Percentiles rank a stretch among this genome's conserved stretches.
These are phyloP conservation scores for Drosophila parabipectinata DNA, from an alignment of 1,140 invertebrate genomes.

Conservation along the genomic window DNA sequence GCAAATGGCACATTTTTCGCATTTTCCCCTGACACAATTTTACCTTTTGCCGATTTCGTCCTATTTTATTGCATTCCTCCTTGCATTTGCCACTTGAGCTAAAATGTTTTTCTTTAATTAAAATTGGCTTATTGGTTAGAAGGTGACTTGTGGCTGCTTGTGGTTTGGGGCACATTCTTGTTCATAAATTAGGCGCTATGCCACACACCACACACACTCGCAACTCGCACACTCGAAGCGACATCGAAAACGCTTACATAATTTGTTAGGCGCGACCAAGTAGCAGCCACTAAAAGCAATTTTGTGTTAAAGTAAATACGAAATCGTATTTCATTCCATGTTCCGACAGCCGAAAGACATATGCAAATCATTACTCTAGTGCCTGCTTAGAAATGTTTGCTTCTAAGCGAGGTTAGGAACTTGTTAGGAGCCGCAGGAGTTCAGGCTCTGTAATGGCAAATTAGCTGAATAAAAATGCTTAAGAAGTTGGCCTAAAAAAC, in stretches of 20 bases:
- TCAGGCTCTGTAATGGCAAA: background rate
- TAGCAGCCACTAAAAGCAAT: conserved; percentile 63
- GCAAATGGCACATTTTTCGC: conserved; percentile 22
- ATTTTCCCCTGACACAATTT: conserved; percentile 46
- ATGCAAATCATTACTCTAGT: conserved; percentile 51
- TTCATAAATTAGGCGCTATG: conserved; percentile 56
- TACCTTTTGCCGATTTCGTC: conserved; percentile 12
- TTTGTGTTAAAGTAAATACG: conserved; percentile 69
- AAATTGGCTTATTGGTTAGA: conserved; percentile 42
- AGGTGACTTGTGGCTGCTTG: conserved; percentile 21
- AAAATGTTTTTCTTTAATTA: conserved; percentile 57
- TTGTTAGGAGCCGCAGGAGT: background rate
- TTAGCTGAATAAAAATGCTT: background rate
- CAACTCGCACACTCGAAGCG: background rate
- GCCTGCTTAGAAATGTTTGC: conserved; percentile 16
- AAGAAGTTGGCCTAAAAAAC: no score
- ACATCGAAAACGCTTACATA: conserved; percentile 54
- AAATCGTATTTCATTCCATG: conserved; percentile 71
- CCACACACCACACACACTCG: conserved; percentile 2
- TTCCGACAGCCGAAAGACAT: conserved; percentile 51
- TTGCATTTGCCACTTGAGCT: conserved; percentile 15
- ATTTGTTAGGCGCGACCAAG: conserved; percentile 58
- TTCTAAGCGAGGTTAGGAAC: background rate
- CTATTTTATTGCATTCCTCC: conserved; percentile 24
- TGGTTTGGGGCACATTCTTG: conserved; percentile 17